phyloP scores from a whole-genome alignment of 2,113 vertebrate species.

The Chloebia gouldiae region DNA sequence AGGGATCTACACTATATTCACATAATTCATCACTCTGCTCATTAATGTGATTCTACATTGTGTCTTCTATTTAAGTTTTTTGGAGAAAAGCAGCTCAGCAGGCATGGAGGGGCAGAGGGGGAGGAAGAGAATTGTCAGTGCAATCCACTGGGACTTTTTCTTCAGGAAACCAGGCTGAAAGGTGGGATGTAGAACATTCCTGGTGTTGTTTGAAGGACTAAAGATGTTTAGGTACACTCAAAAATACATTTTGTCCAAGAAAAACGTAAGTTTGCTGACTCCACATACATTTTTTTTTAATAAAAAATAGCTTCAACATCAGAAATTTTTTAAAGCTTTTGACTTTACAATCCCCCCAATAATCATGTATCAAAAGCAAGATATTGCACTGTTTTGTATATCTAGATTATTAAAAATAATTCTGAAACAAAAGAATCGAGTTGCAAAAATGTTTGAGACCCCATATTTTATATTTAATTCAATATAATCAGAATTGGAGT shows the following conservation, averaged over 20 bases:
- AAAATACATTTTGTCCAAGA: background rate
- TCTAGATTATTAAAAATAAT: background rate
- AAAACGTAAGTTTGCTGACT: background rate
- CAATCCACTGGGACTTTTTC: background rate
- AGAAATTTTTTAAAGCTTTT: background rate
- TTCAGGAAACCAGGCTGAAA: background rate
- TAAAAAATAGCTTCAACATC: background rate
- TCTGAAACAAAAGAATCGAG: background rate
- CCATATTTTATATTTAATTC: background rate
- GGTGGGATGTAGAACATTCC: background rate
- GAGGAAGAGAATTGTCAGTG: background rate
- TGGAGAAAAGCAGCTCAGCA: background rate
- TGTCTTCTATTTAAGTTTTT: background rate
- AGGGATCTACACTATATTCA: background rate
- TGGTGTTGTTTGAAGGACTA: background rate
- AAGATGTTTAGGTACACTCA: background rate
- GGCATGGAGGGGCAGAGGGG: background rate
- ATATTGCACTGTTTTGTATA: background rate
- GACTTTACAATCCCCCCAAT: background rate
- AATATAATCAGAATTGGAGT: background rate
- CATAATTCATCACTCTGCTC: background rate
- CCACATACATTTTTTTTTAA: background rate
- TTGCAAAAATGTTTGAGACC: background rate
- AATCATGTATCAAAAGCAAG: background rate
- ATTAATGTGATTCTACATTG: background rate